A percentile compares a stretch with the other conserved stretches of the same genome.
phyloP scores from a whole-genome alignment of 2,113 vertebrate genomes.

The Oryzias javanicus region DNA sequence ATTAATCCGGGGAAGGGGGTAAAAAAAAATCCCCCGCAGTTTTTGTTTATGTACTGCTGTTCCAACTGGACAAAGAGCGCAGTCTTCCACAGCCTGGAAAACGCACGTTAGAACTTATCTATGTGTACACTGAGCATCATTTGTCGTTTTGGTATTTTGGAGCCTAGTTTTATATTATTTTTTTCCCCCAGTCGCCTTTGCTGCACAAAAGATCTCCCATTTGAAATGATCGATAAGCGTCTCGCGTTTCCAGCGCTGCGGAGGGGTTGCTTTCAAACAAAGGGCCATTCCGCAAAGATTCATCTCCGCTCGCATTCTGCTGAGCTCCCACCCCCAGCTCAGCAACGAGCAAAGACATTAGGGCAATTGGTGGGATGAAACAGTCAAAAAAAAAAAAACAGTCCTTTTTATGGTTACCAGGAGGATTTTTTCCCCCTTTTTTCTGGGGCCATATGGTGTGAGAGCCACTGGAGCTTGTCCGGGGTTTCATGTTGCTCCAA shows the following conservation, averaged over 20 bases:
- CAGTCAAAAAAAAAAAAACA: constrained; percentile 13
- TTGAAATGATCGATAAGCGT: constrained; percentile 75
- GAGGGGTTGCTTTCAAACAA: constrained; percentile 73
- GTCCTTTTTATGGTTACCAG: constrained; percentile 39
- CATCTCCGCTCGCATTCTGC: constrained; percentile 33
- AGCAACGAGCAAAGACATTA: constrained; percentile 27
- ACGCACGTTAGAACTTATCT: not conserved
- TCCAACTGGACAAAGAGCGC: constrained; percentile 77
- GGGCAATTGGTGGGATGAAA: constrained; percentile 45
- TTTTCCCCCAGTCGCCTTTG: constrained; percentile 12
- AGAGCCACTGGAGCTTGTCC: constrained; percentile 63
- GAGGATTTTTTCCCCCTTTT: constrained; percentile 16
- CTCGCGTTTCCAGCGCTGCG: constrained; percentile 70
- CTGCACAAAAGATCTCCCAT: constrained; percentile 72
- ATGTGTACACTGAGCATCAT: too few relatives aligned
- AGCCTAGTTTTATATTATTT: not conserved
- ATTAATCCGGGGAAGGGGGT: constrained; percentile 57
- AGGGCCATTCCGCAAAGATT: constrained; percentile 70
- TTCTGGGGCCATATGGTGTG: constrained; percentile 60
- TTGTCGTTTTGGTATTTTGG: too few relatives aligned
- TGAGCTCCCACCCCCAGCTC: constrained; percentile 26
- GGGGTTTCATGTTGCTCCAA: constrained; percentile 69
- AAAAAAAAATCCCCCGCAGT: constrained; percentile 41
- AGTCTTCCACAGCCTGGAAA: constrained; percentile 44
- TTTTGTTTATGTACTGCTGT: constrained; percentile 44